A percentile compares a stretch with the other conserved stretches of the same genome.
These are phyloP conservation scores for Palythoa heliodiscus DNA, from an alignment of 92 coral and sea anemone genomes.

Conservation along the genomic window DNA sequence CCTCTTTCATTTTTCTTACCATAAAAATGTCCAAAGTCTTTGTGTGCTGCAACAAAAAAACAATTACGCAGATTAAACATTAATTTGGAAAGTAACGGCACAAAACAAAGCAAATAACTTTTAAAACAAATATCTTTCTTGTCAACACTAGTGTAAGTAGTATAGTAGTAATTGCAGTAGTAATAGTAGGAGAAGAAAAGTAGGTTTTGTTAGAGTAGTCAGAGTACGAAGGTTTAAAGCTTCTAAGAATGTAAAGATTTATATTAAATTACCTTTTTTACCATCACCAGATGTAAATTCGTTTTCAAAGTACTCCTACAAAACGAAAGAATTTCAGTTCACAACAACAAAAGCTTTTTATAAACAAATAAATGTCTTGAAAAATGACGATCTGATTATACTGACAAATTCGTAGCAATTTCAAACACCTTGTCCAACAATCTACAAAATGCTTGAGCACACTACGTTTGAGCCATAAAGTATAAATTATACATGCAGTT, in stretches of 20 bases:
- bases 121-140: not conserved
- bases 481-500: too few species aligned
- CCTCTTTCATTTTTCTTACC: slow-evolving; percentile 58
- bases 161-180: not conserved
- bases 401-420: too few species aligned
- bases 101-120: not conserved
- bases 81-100: not conserved
- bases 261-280: slow-evolving; percentile 77
- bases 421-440: too few species aligned
- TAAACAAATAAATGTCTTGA: too few species aligned
- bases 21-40: slow-evolving; percentile 96
- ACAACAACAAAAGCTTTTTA: not conserved
- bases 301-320: slow-evolving; percentile 86
- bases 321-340: not conserved
- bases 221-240: not conserved
- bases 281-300: slow-evolving; percentile 99
- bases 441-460: too few species aligned
- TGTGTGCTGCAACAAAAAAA: slow-evolving; percentile 69
- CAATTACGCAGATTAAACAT: not conserved
- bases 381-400: too few species aligned
- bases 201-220: too few species aligned
- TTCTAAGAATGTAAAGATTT: not conserved
- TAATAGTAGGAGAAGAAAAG: not conserved
- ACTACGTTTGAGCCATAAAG: too few species aligned
- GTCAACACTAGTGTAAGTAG: not conserved